These are phyloP conservation scores for Nephila pilipes DNA, from an alignment of 1,140 invertebrate genomes.

Conservation along the genomic window DNA sequence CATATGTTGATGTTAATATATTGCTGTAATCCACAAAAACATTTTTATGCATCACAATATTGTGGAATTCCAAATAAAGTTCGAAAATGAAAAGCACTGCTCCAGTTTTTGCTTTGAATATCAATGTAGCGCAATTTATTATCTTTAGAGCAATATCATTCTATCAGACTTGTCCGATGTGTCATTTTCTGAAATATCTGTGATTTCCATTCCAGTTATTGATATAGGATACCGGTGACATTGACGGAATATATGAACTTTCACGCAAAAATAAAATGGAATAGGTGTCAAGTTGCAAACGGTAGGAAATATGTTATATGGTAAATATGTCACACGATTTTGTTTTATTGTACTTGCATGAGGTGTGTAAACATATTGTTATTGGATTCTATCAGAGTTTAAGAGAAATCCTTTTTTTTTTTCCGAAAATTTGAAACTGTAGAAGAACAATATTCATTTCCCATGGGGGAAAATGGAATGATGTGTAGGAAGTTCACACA, in stretches of 20 bases:
- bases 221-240: background rate
- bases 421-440: too few relatives aligned
- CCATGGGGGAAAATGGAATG: too few relatives aligned
- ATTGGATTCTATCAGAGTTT: too few relatives aligned
- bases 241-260: background rate
- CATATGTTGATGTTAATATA: background rate
- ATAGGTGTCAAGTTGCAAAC: background rate
- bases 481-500: too few relatives aligned
- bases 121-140: background rate
- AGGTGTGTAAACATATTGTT: too few relatives aligned
- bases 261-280: background rate
- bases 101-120: background rate
- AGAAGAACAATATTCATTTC: too few relatives aligned
- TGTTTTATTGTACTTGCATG: too few relatives aligned
- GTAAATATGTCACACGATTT: too few relatives aligned
- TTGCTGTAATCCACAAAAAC: background rate
- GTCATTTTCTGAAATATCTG: background rate
- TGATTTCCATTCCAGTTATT: background rate
- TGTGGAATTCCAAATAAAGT: background rate
- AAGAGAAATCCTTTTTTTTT: too few relatives aligned
- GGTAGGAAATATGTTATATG: background rate
- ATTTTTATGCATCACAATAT: background rate
- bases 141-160: background rate
- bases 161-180: background rate
- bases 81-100: background rate